phyloP scores from a whole-genome alignment of 1,140 invertebrate genomes.

The Tyrophagus putrescentiae region DNA sequence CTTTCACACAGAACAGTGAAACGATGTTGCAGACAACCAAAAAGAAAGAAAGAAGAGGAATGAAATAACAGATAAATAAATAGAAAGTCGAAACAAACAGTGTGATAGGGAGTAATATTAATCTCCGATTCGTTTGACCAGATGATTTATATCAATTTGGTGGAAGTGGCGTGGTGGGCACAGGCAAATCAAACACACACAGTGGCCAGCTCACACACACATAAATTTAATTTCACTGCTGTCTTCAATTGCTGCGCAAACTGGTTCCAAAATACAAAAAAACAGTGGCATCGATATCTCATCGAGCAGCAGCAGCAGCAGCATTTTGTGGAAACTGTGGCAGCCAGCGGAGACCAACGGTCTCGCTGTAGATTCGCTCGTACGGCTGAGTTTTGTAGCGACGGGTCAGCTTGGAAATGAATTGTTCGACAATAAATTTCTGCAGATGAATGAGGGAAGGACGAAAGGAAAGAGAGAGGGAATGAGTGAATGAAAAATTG shows the following conservation, averaged over 20 bases:
- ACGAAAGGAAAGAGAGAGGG: neutral
- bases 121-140: neutral
- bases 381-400: neutral
- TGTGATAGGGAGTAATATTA: too few relatives aligned
- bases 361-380: neutral
- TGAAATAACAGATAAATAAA: too few relatives aligned
- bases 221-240: too few relatives aligned
- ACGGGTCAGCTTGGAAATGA: neutral
- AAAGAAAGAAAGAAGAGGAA: too few relatives aligned
- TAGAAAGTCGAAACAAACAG: too few relatives aligned
- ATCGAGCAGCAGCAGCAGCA: neutral
- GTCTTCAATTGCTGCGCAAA: neutral
- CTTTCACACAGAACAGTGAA: too few relatives aligned
- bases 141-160: conserved; percentile 15
- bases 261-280: neutral
- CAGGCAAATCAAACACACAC: conserved; percentile 10
- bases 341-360: neutral
- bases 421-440: conserved; percentile 19
- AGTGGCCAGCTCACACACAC: too few relatives aligned
- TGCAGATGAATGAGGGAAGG: neutral
- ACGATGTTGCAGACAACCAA: too few relatives aligned
- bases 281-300: neutral
- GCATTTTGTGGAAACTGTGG: too few relatives aligned
- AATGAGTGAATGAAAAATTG: conserved; percentile 2
- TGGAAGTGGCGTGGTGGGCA: neutral